phyloP scores from a whole-genome alignment of 1,140 invertebrate species.

The Neodiprion pinetum region DNA sequence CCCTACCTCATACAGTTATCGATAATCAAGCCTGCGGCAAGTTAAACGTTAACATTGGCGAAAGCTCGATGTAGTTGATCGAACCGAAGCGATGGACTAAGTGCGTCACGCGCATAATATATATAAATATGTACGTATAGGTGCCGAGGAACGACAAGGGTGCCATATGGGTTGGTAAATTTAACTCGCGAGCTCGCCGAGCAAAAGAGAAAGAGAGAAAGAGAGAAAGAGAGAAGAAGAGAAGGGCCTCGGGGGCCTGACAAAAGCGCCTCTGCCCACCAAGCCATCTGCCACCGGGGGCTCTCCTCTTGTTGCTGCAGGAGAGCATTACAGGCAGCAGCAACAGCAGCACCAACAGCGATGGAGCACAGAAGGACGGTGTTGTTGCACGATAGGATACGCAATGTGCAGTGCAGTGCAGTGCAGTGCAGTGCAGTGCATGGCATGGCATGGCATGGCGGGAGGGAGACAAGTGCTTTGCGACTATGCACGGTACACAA shows the following conservation, averaged over 20 bases:
- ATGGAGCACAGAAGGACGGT: background rate
- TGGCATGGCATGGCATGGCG: constrained; percentile 13
- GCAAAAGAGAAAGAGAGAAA: constrained; percentile 21
- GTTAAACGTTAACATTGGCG: no score
- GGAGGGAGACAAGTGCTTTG: constrained; percentile 40
- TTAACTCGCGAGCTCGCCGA: constrained; percentile 37
- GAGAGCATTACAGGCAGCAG: constrained; percentile 26
- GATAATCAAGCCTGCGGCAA: no score
- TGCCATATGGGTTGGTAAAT: constrained; percentile 51
- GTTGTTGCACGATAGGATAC: background rate
- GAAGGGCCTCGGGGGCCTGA: constrained; percentile 33
- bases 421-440: background rate
- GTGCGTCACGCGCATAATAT: no score
- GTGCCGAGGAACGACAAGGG: constrained; percentile 25
- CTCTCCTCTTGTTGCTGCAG: constrained; percentile 19
- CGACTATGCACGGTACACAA: constrained; percentile 28
- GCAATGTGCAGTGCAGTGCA: no score
- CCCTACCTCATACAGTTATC: no score
- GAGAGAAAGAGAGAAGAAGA: constrained; percentile 21
- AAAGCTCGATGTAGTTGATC: no score
- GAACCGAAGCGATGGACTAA: no score
- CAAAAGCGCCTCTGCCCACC: constrained; percentile 36
- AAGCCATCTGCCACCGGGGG: constrained; percentile 42
- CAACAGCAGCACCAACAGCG: constrained; percentile 23
- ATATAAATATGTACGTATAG: no score